Base-by-base conservation (phyloP, 2,888 invertebrate species). In the Magallana nippona region DNA sequence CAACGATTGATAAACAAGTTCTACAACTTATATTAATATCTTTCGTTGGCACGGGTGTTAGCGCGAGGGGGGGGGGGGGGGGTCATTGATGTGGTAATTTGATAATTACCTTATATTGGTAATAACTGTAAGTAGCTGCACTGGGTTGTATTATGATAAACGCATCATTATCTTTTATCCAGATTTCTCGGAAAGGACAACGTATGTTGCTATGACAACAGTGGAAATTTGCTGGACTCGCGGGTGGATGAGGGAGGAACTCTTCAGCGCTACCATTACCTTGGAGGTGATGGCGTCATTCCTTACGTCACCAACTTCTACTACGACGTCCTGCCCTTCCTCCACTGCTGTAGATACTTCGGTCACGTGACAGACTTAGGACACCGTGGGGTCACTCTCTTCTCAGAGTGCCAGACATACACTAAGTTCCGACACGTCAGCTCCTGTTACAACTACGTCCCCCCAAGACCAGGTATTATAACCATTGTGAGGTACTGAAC, bases 141-240 rank as follows among this genome's bases (percentile, higher is more conserved):
- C 44, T 8, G 8, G 44, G 44, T 44, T 3, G 44, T 32, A 32
- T 32, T 32, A 5, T 32, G 32, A 32, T 32, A 32, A 32, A 32
- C 32, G 1, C 32, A 32, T 8, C 44, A 5, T 44, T 44, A 8
- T 8, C 44, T 44, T 44, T 44, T 44, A 8, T 44, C 5, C 8
- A 44, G 44, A 0, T 44, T 44, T 44, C 44, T 44, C 44, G 62
- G 62, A 60, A 3, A n/a, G 62, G 79, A 78, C 19, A 57, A 58
- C 19, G n/a, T 79, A 5, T 83, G 83, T 83, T 83, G 83, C 63
- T 83, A 83, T 55, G 79, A 57, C 56, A 55, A 79, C 13, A 79
- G n/a, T 56, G 62, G 62, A 22, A 63, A 56, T 55, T 13, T 83
- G 19, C 79, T 83, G 17, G 79, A 83, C 22, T n/a, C 56, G n/a